Evolutionary conservation across 2,113 vertebrate genomes (phyloP), one percentile per base, ranked within the genome.

Genomic region (Paracanthobrama guichenoti): DNA sequence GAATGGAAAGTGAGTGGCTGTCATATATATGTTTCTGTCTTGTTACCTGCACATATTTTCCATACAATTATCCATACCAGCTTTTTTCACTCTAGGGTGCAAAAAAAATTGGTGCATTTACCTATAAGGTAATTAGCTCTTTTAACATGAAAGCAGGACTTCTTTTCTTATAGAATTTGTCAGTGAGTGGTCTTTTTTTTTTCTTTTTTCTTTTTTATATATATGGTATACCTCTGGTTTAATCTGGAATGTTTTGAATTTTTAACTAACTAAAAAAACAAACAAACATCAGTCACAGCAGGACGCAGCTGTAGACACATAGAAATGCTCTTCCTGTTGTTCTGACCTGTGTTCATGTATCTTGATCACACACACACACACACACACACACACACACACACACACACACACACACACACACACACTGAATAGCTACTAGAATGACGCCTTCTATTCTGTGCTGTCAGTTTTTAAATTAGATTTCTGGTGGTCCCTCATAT

Each of bases 1-100:
- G 35, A 93, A 96, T 81, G 94, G 95, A 92, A 95, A 93, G 97
- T 99, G 93, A 96, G 97, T 93, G 28, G 86, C 13, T 44, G 18
- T 53, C 42, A 24, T 31, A 48, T 28, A 77, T 22, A 48, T 44
- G 67, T 73, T 48, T 73, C 16, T 20, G 64, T 20, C 64, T 67
- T 67, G 64, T 69, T 39, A 22, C 18, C 31, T 69, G 2, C 18
- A 46, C 42, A 46, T 22, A 11, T 72, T 44, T 71, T 13, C 22
- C 11, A n/a, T 42, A 44, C 3, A 48, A 48, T 48, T 48, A 48
- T 35, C 35, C 3, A 35, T 35, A 35, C 35, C 35, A 35, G 35
- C 35, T 48, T 48, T 48, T 48, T 62, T 26, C 59, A 31, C 62
- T 66, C 62, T 31, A 66, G 26, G 31, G 13, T 2, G 1, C 6